These are phyloP conservation scores for Scaptomyza polygonia DNA, from an alignment of 2,888 invertebrate species.

Conservation along the genomic window DNA sequence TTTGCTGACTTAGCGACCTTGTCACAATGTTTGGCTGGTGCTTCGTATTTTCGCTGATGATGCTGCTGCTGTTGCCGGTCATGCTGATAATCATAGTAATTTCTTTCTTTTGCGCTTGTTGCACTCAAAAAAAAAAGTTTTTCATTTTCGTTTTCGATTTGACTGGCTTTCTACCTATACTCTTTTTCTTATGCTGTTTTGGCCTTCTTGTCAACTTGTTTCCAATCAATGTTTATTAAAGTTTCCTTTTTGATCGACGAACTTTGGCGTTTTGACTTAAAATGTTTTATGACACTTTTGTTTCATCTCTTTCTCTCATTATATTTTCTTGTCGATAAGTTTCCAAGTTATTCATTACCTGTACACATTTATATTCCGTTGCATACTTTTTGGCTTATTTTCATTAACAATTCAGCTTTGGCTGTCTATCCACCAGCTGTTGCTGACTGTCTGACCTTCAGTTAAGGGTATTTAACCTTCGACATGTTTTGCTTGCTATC, in stretches of 20 bases:
- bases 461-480: slow-evolving; percentile 28
- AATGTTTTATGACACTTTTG: slow-evolving; percentile 15
- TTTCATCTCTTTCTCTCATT: not conserved
- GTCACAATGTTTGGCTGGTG: slow-evolving; percentile 27
- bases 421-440: slow-evolving; percentile 7
- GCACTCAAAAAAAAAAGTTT: slow-evolving; percentile 25
- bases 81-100: slow-evolving; percentile 57
- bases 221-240: slow-evolving; percentile 68
- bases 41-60: slow-evolving; percentile 8
- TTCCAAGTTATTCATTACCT: slow-evolving; percentile 18
- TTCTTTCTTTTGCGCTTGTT: slow-evolving; percentile 28
- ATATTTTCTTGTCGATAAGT: not conserved
- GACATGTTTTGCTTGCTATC: not conserved
- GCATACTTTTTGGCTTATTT: slow-evolving; percentile 30
- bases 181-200: slow-evolving; percentile 10
- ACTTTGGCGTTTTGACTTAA: slow-evolving; percentile 62
- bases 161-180: not conserved
- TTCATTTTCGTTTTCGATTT: slow-evolving; percentile 42
- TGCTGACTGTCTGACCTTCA: slow-evolving; percentile 15
- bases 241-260: slow-evolving; percentile 52
- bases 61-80: slow-evolving; percentile 16
- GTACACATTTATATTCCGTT: slow-evolving; percentile 17
- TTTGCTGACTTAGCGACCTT: slow-evolving; percentile 5
- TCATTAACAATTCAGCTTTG: slow-evolving; percentile 23
- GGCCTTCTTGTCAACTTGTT: slow-evolving; percentile 35